phyloP scores from a whole-genome alignment of 1,140 invertebrate species.

The Scaptomyza hsui region DNA sequence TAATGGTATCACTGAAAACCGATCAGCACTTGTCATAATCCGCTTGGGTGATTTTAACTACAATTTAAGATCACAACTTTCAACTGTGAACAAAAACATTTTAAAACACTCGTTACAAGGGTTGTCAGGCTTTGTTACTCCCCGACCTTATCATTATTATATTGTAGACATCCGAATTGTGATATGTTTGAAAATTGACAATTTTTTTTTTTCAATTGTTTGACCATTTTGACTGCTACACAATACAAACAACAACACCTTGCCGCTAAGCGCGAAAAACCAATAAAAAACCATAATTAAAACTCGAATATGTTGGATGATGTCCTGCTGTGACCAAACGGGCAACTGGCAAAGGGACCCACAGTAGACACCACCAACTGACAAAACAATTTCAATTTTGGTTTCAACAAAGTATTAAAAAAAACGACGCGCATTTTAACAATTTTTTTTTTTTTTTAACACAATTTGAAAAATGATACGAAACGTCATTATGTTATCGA shows the following conservation, averaged over 20 bases:
- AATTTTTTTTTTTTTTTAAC: conserved; percentile 49
- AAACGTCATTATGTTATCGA: conserved; percentile 82
- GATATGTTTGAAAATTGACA: conserved; percentile 49
- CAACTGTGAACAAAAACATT: conserved; percentile 27
- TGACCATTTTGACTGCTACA: conserved; percentile 48
- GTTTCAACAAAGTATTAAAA: conserved; percentile 49
- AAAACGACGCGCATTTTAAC: conserved; percentile 40
- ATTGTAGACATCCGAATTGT: conserved; percentile 9
- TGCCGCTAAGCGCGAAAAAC: conserved; percentile 64
- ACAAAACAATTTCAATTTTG: conserved; percentile 82
- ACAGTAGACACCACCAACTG: conserved; percentile 60
- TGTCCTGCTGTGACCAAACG: conserved; percentile 65
- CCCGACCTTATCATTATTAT: conserved; percentile 32
- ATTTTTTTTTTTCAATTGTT: conserved; percentile 78
- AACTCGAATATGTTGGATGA: conserved; percentile 73
- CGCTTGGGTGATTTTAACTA: conserved; percentile 34
- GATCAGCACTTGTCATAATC: conserved; percentile 70
- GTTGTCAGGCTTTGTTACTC: conserved; percentile 33
- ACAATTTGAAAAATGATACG: conserved; percentile 81
- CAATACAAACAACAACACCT: conserved; percentile 34
- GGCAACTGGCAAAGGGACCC: conserved; percentile 30
- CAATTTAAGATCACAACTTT: conserved; percentile 2
- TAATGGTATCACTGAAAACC: conserved; percentile 31
- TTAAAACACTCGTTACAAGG: conserved; percentile 64
- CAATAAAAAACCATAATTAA: conserved; percentile 82